Evolutionary conservation across 2,888 invertebrate genomes (phyloP).

Genomic region (Spicauda simplicius): DNA sequence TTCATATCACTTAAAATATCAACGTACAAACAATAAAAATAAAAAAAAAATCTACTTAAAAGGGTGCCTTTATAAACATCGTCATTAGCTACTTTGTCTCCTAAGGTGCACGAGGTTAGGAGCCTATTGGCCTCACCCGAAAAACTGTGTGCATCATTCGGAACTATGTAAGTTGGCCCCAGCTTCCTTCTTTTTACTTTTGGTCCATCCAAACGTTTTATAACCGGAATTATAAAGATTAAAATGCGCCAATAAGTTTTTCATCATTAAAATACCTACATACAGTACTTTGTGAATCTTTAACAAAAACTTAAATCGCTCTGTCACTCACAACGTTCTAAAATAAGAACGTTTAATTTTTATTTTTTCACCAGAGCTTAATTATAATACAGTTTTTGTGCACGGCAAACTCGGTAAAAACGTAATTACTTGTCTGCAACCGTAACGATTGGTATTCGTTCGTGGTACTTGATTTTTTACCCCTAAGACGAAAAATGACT

Average conservation of each 20-base stretch:
- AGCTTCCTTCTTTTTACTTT: too few species aligned
- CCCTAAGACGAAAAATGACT: slow-evolving; percentile 4
- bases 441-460: slow-evolving; percentile 25
- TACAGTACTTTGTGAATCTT: neutral
- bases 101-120: too few species aligned
- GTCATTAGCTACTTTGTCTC: too few species aligned
- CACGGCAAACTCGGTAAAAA: slow-evolving; percentile 3
- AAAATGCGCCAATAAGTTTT: neutral
- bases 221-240: too few species aligned
- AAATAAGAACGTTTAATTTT: slow-evolving; percentile 5
- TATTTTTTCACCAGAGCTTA: neutral
- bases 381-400: slow-evolving; percentile 21
- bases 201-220: too few species aligned
- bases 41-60: too few species aligned
- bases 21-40: too few species aligned
- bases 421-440: slow-evolving; percentile 16
- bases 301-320: neutral
- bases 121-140: too few species aligned
- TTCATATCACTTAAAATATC: too few species aligned
- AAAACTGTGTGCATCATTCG: too few species aligned
- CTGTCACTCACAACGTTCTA: slow-evolving; percentile 1
- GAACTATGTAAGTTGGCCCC: too few species aligned
- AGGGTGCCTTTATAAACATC: too few species aligned
- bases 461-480: slow-evolving; percentile 3
- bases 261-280: neutral